Evolutionary conservation across 2,113 vertebrate species (phyloP).

Genomic region (Barnardius zonarius): DNA sequence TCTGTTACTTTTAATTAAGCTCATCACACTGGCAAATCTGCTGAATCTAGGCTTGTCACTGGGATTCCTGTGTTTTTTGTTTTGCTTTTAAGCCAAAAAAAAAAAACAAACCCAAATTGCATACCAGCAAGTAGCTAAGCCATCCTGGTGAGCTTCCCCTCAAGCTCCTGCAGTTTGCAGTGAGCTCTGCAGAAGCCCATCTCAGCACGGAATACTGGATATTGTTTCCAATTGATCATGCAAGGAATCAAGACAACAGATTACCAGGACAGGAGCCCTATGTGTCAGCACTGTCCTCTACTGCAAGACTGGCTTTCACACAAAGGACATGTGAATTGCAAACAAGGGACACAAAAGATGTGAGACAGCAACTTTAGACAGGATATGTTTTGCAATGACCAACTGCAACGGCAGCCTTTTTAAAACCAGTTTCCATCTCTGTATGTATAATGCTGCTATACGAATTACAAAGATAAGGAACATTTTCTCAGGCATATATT

Average conservation of each 20-base stretch:
- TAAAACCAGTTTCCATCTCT: neutral
- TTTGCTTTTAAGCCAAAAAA: neutral
- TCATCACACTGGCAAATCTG: neutral
- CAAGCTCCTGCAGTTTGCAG: neutral
- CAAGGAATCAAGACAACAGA: conserved; percentile 24
- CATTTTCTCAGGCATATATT: neutral
- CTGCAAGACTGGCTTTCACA: neutral
- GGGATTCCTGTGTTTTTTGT: neutral
- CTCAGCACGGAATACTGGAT: conserved; percentile 8
- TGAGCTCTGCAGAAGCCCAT: conserved; percentile 7
- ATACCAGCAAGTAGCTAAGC: neutral
- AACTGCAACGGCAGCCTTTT: neutral
- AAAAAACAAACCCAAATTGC: neutral
- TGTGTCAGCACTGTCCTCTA: neutral
- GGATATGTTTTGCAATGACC: neutral
- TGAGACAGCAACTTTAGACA: neutral
- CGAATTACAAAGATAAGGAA: neutral
- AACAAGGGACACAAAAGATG: neutral
- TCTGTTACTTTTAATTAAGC: conserved; percentile 36
- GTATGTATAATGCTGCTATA: neutral
- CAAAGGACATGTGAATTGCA: neutral
- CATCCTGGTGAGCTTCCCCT: neutral
- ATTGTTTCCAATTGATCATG: conserved; percentile 30
- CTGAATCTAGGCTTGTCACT: neutral
- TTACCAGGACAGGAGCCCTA: neutral